Evolutionary conservation across 2,888 invertebrate species (phyloP), one percentile per base, ranked within the genome.

Genomic region (Cephus pulcher): DNA sequence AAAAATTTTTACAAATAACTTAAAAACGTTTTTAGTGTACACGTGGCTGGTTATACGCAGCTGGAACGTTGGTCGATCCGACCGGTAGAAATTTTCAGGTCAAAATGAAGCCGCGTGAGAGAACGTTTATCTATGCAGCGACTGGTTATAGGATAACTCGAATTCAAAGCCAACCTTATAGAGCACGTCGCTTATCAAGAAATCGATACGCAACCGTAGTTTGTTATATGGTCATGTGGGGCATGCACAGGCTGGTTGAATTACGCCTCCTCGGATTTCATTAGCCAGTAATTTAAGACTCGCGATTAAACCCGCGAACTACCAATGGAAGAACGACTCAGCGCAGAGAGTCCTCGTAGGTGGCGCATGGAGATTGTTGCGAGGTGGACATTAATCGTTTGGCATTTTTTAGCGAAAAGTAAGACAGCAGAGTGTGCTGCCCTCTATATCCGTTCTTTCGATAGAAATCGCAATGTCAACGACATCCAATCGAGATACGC

Each of bases 211-310:
- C 75, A 80, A 77, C 80, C 81, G 81, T 80, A 81, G 81, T 82
- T 81, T 76, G 83, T 79, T 79, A 82, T 81, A 83, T 81, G 81
- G 79, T 84, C 82, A 71, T 71, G 71, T 71, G 78, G 73, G 81
- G 79, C 80, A 82, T 77, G 79, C 78, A 76, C 78, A 80, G 75
- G 75, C 81, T 77, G 33, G 76, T 56, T 23, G 56, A 56, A 80
- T 82, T 86, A 83, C 84, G 79, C 80, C 83, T 80, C 77, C 82
- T 86, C 84, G 77, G 79, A 83, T 85, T 86, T 83, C 83, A 81
- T 82, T 80, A 81, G 76, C 79, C 77, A 80, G 84, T 85, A 86
- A 87, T 85, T 84, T 82, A 84, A 86, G 82, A 82, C 82, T 75
- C 75, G 80, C 86, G 85, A 86, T 88, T 84, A 85, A 85, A 34